Evolutionary conservation across 2,797 vertebrate species (phyloP), one percentile per base, ranked within the genome.

Genomic region (Rhabdomys pumilio): DNA sequence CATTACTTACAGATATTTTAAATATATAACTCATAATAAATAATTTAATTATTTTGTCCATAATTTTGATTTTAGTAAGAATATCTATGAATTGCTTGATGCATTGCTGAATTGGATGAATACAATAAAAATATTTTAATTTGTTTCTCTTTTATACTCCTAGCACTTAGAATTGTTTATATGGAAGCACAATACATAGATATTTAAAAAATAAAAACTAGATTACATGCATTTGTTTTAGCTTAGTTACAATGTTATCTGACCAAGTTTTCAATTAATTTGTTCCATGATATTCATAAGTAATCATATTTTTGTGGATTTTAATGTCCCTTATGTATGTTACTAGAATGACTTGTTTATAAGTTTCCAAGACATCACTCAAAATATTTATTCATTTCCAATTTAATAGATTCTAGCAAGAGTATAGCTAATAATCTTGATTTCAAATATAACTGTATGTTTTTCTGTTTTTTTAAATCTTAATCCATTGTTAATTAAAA

Each of bases 41-140:
- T 89, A 38, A 91, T 75, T 89, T 84, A 59, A 75, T 1, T 89
- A 44, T 31, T 88, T 94, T 91, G 13, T n/a, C 79, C 91, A 29
- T 3, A 31, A 10, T 61, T n/a, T 91, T 83, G 2, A 89, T 65
- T 89, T 93, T 0, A 24, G 81, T 75, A 47, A 92, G 20, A 75
- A 95, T 89, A 69, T 61, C 11, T 63, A 82, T 59, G 61, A 55
- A 29, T 95, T 89, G 75, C 6, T 94, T 94, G 50, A 75, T 90
- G 59, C 61, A 88, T 88, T 84, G 3, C 55, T 34, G 47, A 53
- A 14, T 50, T 55, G 6, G 8, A 79, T 77, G 20, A 65, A 61
- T 95, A 89, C 20, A 47, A 15, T 44, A 38, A 2, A 1, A 91
- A 67, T 5, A 65, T 63, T 97, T 95, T 2, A 73, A 13, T 89